Base-by-base conservation (phyloP, 2,797 vertebrate species). In the Percopsis omiscomaycus region DNA sequence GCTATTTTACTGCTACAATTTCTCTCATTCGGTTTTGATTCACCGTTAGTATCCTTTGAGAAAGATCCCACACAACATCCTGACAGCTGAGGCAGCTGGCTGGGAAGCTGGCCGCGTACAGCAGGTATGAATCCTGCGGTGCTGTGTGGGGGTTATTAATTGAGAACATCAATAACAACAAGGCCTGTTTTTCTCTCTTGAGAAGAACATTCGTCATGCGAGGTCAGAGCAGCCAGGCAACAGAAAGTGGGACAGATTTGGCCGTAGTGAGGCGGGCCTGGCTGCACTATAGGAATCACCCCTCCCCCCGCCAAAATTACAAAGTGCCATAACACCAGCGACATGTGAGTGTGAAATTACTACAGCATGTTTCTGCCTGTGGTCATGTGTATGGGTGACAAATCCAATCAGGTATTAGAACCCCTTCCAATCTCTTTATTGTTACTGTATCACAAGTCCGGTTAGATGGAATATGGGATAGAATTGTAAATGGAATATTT, bases 121-220 rank as follows among this genome's bases (percentile, higher is more conserved):
- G 22, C 47, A 55, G 55, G 56, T 65, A 73, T 64, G 70, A 80
- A 64, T 73, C 80, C 77, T 68, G 8, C 54, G 29, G 79, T 73
- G 69, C 67, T 77, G 80, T 87, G 75, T 71, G 52, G 61, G 61
- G 66, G 70, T 85, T 90, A 90, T 90, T 92, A 90, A 91, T 91
- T 91, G 91, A 89, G 82, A 74, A 82, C 90, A 91, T 92, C 90
- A 92, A 91, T 91, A 91, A 91, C 86, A 84, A 83, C 79, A 81
- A 79, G 67, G 71, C 70, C 64, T 78, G 75, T 84, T 84, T 88
- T 74, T 83, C 79, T 90, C 73, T 86, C 66, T 69, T 44, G 78
- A 85, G 86, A 71, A 84, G 65, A 75, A 69, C 80, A 89, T 93
- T 91, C 81, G 90, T 92, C 91, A 91, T 85, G 68, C 82, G 84